Conservation (phyloP, 2,113 vertebrate genomes). For the Anolis carolinensis region DNA sequence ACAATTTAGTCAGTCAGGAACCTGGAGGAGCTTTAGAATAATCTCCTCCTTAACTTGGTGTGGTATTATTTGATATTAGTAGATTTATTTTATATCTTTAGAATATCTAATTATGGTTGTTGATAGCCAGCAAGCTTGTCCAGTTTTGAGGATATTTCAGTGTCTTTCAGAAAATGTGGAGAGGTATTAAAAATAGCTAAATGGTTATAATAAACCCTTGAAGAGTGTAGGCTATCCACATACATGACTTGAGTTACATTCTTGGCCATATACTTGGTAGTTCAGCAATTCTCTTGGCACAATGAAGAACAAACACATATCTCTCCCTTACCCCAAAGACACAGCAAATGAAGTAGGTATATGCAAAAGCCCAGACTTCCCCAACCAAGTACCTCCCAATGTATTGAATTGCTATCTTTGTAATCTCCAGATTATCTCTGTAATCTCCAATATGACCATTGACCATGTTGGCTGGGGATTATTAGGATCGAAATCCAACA, state of each 20-base stretch:
- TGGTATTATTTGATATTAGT: background rate
- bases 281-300: background rate
- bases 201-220: background rate
- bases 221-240: background rate
- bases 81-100: background rate
- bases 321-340: background rate
- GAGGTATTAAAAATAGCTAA: background rate
- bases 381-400: background rate
- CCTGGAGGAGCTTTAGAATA: background rate
- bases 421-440: background rate
- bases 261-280: background rate
- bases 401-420: background rate
- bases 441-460: background rate
- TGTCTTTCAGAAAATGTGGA: background rate
- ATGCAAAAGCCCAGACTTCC: background rate
- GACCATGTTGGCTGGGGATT: background rate
- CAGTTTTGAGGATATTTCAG: constrained; percentile 33
- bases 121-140: background rate
- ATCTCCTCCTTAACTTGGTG: background rate
- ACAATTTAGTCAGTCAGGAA: no score
- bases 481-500: background rate
- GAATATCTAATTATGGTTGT: background rate
- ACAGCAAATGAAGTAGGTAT: background rate
- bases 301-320: background rate
- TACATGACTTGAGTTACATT: background rate